These are phyloP conservation scores for Sciaenops ocellatus DNA, from an alignment of 2,797 vertebrate species.

Conservation along the genomic window DNA sequence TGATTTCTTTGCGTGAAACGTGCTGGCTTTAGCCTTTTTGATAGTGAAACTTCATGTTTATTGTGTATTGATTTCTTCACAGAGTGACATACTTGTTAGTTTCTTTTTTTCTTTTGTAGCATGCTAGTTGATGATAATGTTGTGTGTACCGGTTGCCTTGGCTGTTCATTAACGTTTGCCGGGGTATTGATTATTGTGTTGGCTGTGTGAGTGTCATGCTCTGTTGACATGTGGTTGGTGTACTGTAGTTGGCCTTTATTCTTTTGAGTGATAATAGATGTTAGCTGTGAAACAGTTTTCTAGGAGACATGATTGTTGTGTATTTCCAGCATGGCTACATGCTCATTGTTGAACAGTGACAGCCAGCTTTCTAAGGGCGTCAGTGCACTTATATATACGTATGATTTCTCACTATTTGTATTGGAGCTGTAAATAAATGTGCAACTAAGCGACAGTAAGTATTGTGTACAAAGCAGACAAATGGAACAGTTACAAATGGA, in stretches of 20 bases:
- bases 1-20: slow-evolving; percentile 20
- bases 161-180: not conserved
- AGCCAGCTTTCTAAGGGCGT: not conserved
- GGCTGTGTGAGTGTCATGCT: not conserved
- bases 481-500: not conserved
- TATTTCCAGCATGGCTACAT: not conserved
- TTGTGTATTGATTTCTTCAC: slow-evolving; percentile 5
- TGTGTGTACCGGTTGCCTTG: not conserved
- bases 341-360: not conserved
- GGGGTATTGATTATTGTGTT: not conserved
- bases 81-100: slow-evolving; percentile 12
- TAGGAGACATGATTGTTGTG: not conserved
- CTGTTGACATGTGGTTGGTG: not conserved
- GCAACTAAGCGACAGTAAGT: too few relatives aligned
- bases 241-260: not conserved
- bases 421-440: not conserved
- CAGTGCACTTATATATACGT: too few relatives aligned
- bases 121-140: not conserved
- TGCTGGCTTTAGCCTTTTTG: not conserved
- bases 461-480: too few relatives aligned
- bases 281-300: not conserved
- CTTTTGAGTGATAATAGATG: not conserved
- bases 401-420: not conserved
- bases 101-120: not conserved
- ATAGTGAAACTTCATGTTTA: not conserved